Percentiles rank a stretch among this genome's conserved stretches.
Conservation (phyloP, 1,140 invertebrate species). For the Thaumetopoea pityocampa region DNA sequence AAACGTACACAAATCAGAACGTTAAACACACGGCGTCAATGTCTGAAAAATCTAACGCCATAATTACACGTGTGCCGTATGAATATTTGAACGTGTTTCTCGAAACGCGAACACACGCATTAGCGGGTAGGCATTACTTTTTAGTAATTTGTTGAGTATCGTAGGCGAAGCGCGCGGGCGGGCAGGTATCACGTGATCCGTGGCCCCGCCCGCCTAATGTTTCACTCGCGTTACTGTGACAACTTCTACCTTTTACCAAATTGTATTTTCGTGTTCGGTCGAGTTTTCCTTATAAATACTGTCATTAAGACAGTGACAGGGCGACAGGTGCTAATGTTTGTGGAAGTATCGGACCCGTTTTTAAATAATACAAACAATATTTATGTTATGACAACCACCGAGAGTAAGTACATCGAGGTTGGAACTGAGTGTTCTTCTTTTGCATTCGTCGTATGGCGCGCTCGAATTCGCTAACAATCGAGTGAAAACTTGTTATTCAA, state of each 20-base stretch:
- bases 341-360: constrained; percentile 62
- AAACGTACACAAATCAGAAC: neutral
- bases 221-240: constrained; percentile 67
- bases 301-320: constrained; percentile 68
- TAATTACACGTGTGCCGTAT: constrained; percentile 7
- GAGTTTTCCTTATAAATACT: constrained; percentile 75
- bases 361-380: constrained; percentile 54
- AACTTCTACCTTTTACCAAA: constrained; percentile 70
- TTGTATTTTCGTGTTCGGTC: constrained; percentile 71
- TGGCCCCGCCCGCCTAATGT: constrained; percentile 55
- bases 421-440: constrained; percentile 14
- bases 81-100: constrained; percentile 16
- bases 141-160: constrained; percentile 43
- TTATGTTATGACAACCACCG: constrained; percentile 31
- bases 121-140: constrained; percentile 39
- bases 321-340: constrained; percentile 70
- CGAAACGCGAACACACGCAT: constrained; percentile 18
- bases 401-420: constrained; percentile 21
- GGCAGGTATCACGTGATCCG: constrained; percentile 34
- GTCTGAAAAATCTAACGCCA: constrained; percentile 2
- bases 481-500: constrained; percentile 10
- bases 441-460: neutral
- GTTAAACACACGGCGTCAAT: constrained; percentile 4
- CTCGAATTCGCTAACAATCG: constrained; percentile 5
- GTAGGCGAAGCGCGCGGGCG: constrained; percentile 27